Base-by-base conservation (phyloP, 2,888 invertebrate species). In the Pocota personata region DNA sequence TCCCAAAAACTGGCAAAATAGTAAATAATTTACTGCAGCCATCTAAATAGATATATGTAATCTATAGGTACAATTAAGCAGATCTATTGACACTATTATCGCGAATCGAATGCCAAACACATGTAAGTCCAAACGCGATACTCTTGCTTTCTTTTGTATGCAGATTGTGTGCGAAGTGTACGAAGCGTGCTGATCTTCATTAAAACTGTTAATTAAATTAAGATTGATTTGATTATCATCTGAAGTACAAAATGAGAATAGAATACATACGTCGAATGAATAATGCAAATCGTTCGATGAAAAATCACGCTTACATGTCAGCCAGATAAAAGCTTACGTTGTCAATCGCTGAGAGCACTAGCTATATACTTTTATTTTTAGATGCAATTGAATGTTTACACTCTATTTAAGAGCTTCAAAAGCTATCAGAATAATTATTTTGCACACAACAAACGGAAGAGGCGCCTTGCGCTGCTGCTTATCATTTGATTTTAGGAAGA, bases 201-300 rank as follows among this genome's bases (percentile, higher is more conserved):
- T 19, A 57, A 57, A 57, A 19, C 35, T 35, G 57, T n/a, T 35
- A 35, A 16, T 10, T 35, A 5, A 57, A 55, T 55, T 30, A 55
- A 14, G 1, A 24, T 30, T 30, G 16, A 32, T 55, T 55, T 27
- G 6, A 16, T 55, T 30, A 27, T 30, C 27, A 62, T 14, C 14
- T 40, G 27, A 7, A 60, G 60, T 14, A 40, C 24, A 14, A 24
- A 21, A 21, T 12, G 3, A 12, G 4, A 2, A 50, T 24, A 24
- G 24, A 24, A 24, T 24, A 24, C 4, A 4, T 16, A 19, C 21
- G 46, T 27, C 40, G 2, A 46, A 37, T 72, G 48, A 72, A 72
- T 72, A 50, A 60, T 72, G 48, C 48, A 72, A 14, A 48, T 14
- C 19, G 24, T 27, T 4, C 35, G 24, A 21, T 50, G 3, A 35